Evolutionary conservation across 2,888 invertebrate species (phyloP).

Genomic region (Torymus auratus): DNA sequence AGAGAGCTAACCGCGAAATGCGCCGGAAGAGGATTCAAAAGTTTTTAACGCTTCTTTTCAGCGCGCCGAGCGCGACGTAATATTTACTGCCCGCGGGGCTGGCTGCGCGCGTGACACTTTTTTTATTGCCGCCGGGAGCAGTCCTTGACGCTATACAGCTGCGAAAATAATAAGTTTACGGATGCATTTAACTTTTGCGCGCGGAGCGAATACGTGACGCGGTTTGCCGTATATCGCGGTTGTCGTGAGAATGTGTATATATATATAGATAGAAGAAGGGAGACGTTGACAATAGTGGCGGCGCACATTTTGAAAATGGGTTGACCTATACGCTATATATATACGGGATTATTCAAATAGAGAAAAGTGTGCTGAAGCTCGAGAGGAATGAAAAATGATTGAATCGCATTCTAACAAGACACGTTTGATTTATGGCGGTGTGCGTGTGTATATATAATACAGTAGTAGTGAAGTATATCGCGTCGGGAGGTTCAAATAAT

Average conservation of each 20-base stretch:
- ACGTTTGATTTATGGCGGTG: background rate
- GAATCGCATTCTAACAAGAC: slow-evolving; percentile 10
- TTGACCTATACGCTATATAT: too few relatives aligned
- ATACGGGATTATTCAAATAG: background rate
- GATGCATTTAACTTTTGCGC: background rate
- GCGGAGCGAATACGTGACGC: background rate
- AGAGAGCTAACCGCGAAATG: slow-evolving; percentile 23
- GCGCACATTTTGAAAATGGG: too few relatives aligned
- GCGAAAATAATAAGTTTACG: slow-evolving; percentile 20
- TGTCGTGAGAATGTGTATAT: too few relatives aligned
- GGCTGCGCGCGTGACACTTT: slow-evolving; percentile 1
- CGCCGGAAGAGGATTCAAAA: slow-evolving; percentile 13
- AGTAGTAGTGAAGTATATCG: too few relatives aligned
- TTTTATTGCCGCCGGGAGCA: slow-evolving; percentile 13
- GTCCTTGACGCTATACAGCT: background rate
- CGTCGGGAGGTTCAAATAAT: too few relatives aligned
- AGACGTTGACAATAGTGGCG: too few relatives aligned
- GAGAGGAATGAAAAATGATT: slow-evolving; percentile 14
- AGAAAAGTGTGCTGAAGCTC: background rate
- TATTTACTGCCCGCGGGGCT: slow-evolving; percentile 21
- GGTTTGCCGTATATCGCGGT: too few relatives aligned
- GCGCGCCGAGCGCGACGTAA: too few relatives aligned
- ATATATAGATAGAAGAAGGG: too few relatives aligned
- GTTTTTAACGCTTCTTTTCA: slow-evolving; percentile 31
- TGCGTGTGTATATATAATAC: too few relatives aligned